phyloP scores from a whole-genome alignment of 2,888 invertebrate species.

The Adelognathus sp. region DNA sequence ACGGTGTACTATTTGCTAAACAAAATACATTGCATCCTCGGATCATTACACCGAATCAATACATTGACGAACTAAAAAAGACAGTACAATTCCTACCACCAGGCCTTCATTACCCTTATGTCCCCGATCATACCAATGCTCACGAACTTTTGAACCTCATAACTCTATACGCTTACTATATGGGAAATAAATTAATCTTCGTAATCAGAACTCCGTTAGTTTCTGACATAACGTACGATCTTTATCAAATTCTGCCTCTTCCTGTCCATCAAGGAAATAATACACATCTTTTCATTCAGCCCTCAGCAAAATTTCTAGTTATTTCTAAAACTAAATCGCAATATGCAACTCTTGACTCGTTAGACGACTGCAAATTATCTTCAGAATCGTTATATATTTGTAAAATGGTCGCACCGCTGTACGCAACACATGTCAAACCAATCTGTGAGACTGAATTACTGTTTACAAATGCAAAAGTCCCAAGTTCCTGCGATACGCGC shows the following conservation, averaged over 20 bases:
- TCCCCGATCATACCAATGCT: constrained; percentile 2
- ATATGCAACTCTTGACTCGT: background rate
- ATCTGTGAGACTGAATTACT: background rate
- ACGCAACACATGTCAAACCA: background rate
- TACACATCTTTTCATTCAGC: constrained; percentile 4
- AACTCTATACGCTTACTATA: constrained; percentile 6
- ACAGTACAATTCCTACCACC: constrained; percentile 27
- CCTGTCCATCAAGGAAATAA: background rate
- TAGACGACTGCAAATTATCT: background rate
- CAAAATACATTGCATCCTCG: background rate
- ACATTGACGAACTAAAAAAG: constrained; percentile 7
- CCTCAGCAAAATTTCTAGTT: constrained; percentile 9
- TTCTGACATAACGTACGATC: background rate
- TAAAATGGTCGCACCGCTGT: background rate
- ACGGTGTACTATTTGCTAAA: background rate
- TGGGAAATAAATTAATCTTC: constrained; percentile 6
- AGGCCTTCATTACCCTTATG: constrained; percentile 10
- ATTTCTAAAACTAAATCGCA: constrained; percentile 13
- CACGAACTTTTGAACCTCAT: constrained; percentile 18
- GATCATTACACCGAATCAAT: background rate
- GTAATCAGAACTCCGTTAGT: constrained; percentile 9
- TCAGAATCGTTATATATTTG: background rate
- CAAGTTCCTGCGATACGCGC: background rate
- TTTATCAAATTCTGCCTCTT: background rate
- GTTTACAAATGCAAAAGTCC: background rate